Base-by-base conservation (phyloP, 2,888 invertebrate species). In the Lymantria dispar region DNA sequence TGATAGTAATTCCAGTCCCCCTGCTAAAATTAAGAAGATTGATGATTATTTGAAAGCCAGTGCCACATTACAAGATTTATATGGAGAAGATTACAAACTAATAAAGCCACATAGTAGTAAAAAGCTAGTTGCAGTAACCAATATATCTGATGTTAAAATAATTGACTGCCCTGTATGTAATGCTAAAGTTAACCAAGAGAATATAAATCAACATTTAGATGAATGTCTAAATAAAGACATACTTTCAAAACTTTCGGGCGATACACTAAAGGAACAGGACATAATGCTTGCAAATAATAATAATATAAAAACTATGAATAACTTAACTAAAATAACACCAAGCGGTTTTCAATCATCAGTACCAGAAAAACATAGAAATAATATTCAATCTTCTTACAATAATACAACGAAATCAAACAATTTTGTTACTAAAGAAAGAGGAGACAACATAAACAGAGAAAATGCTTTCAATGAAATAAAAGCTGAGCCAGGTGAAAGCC, bases 151-250 rank as follows among this genome's bases (percentile, higher is more conserved):
- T 14, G 57, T 74, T 8, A 54, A 72, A 13, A 58, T 74, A 53
- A 83, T 91, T 1, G 70, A 83, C 36, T 94, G 94, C 72, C 93
- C 93, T 8, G 74, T 92, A 48, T 94, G 94, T 70, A 78, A 76
- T 54, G 44, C 49, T 9, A 74, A 78, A 64, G 64, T 92, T 30
- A 64, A 62, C 39, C 70, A 64, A 53, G 62, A 62, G 43, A 63
- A 76, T 55, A 89, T 93, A 55, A 91, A 92, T 58, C 66, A 52
- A 43, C 92, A 92, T 69, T 63, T 91, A 62, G 89, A 91, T 72
- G 85, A 87, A 71, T 92, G 92, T 70, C 68, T 92, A 11, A 90
- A 87, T 60, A 87, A 74, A 68, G 83, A 80, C 37, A 59, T 85
- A 0, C 78, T 90, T 52, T 74, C 82, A 40, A 72, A 72, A 55